Base-by-base conservation (phyloP, 23 tunicate species). In the Oikopleura albicans region DNA sequence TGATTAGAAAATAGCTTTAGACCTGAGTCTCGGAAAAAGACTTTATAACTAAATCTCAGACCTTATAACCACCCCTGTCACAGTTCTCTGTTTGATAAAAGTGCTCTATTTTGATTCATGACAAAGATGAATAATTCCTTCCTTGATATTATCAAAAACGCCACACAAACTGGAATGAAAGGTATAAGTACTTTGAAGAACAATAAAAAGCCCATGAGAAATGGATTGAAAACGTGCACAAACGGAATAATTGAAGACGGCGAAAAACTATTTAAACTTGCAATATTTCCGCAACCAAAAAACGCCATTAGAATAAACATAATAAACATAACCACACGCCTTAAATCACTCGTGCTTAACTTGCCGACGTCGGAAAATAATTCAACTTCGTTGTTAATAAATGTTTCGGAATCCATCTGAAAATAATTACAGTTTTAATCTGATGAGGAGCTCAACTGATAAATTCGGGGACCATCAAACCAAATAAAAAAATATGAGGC, bases 201-300 rank as follows among this genome's bases (percentile, higher is more conserved):
- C 4, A 92, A 86, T 84, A 92, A 59, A 4, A 56, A 86, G 4
- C 91, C 97, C 97, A 92, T 92, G n/a, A 92, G 76, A 39, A 90
- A 87, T 27, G 90, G 97, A 39, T 89, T 86, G 75, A 92, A 92
- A 40, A 89, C 87, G 39, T 92, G 89, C 1, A 89, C 76, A 84
- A 92, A 92, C 66, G 97, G 97, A 0, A 92, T 83, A 22, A 92
- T 92, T 0, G 89, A 89, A 40, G 84, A 66, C 41, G 87, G 90
- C 84, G 89, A 92, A 49, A 92, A 92, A 75, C 97, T 92, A 83
- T 92, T 92, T 40, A 92, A 75, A 49, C 92, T 92, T 40, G 97
- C 97, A 36, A 92, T 89, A 75, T 92, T 92, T 79, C 97, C 97
- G 40, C 89, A 92, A 4, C 97, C 97, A 83, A 92, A 92, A 40